phyloP scores from a whole-genome alignment of 2,888 invertebrate genomes.

The Drosophila acutilabella region DNA sequence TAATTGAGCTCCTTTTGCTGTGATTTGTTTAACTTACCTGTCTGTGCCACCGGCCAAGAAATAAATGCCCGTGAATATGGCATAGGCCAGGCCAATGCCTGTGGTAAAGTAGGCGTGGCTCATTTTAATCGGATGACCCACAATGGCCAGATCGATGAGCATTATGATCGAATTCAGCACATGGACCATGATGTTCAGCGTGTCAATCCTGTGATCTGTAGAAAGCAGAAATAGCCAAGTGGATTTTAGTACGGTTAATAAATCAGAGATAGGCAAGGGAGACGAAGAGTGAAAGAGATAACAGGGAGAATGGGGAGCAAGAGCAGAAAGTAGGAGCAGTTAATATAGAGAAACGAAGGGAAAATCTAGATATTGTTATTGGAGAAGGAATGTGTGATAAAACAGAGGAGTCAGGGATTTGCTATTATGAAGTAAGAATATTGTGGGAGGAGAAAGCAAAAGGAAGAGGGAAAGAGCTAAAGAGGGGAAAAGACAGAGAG shows the following conservation, averaged over 20 bases:
- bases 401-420: no score
- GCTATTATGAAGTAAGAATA: no score
- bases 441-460: no score
- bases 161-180: constrained; percentile 90
- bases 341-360: no score
- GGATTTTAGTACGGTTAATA: neutral
- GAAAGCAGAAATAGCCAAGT: neutral
- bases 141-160: constrained; percentile 89
- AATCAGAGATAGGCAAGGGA: no score
- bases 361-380: no score
- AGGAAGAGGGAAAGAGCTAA: no score
- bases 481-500: no score
- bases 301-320: no score
- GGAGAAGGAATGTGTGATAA: no score
- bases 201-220: constrained; percentile 82
- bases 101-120: constrained; percentile 87
- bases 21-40: constrained; percentile 86
- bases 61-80: constrained; percentile 90
- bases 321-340: no score
- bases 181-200: constrained; percentile 85
- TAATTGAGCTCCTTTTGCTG: neutral
- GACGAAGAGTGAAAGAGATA: no score
- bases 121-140: constrained; percentile 89
- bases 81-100: constrained; percentile 88
- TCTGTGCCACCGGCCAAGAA: constrained; percentile 90